phyloP scores from a whole-genome alignment of 2,888 invertebrate genomes.

The Hypomecis atomaria region DNA sequence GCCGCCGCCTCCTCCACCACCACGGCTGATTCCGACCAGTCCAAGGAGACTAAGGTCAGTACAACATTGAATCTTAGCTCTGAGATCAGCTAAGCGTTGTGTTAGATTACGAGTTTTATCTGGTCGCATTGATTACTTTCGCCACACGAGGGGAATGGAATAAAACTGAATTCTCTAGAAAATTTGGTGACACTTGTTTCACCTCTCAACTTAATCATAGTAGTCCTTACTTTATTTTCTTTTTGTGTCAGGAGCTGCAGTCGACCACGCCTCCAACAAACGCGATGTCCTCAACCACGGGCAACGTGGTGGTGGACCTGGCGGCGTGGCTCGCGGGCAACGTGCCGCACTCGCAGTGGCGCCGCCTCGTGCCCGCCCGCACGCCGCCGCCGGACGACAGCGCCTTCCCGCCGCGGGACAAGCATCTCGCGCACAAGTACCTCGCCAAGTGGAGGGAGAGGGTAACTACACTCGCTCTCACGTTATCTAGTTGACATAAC shows the following conservation, averaged over 20 bases:
- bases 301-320: slow-evolving; percentile 80
- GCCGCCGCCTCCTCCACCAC: slow-evolving; percentile 49
- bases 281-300: slow-evolving; percentile 53
- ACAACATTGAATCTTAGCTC: background rate
- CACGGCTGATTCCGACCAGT: slow-evolving; percentile 55
- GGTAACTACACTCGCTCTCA: slow-evolving; percentile 47
- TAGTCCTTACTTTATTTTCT: no score
- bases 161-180: no score
- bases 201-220: no score
- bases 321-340: slow-evolving; percentile 80
- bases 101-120: no score
- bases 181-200: no score
- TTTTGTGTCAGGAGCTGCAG: slow-evolving; percentile 26
- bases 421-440: slow-evolving; percentile 73
- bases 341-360: slow-evolving; percentile 74
- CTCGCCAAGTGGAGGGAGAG: slow-evolving; percentile 72
- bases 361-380: slow-evolving; percentile 56
- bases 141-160: no score
- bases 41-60: slow-evolving; percentile 68
- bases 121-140: no score
- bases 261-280: slow-evolving; percentile 50
- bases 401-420: slow-evolving; percentile 56
- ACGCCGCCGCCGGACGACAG: slow-evolving; percentile 42
- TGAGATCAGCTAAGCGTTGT: no score
- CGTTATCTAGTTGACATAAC: no score